phyloP scores from a whole-genome alignment of 1,140 invertebrate species.

The Orius insidiosus region DNA sequence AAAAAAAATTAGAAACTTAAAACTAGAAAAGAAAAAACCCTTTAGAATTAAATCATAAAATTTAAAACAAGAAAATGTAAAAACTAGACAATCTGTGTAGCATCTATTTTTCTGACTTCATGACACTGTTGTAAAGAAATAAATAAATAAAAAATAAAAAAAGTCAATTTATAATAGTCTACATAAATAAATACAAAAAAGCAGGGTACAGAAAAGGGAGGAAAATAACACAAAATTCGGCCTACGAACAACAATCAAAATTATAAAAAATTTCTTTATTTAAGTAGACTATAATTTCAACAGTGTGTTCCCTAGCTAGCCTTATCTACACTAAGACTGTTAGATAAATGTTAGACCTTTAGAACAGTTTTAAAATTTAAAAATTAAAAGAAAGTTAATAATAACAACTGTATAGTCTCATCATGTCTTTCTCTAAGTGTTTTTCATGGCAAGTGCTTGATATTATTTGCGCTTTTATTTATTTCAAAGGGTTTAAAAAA shows the following conservation, averaged over 20 bases:
- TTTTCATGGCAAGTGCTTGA: neutral
- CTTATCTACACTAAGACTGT: constrained; percentile 17
- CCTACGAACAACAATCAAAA: constrained; percentile 5
- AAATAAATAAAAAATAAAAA: neutral
- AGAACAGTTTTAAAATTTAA: neutral
- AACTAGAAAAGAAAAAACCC: neutral
- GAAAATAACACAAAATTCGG: neutral
- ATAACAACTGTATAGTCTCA: constrained; percentile 12
- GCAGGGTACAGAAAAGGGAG: neutral
- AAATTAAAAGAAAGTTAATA: neutral
- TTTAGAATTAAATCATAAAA: constrained; percentile 1
- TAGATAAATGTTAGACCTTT: constrained; percentile 11
- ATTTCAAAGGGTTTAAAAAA: neutral
- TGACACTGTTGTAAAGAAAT: constrained; percentile 9
- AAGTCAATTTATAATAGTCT: constrained; percentile 9
- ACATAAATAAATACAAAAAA: constrained; percentile 6
- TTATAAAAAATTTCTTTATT: constrained; percentile 5
- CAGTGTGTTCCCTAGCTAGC: constrained; percentile 16
- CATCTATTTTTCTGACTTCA: constrained; percentile 16
- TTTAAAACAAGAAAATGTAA: constrained; percentile 2
- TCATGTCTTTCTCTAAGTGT: constrained; percentile 14
- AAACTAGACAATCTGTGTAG: constrained; percentile 16
- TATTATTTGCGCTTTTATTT: neutral
- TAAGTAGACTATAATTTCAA: constrained; percentile 12
- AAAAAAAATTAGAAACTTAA: neutral